Conservation (phyloP, 2,113 vertebrate genomes). For the Oxyruncus cristatus region DNA sequence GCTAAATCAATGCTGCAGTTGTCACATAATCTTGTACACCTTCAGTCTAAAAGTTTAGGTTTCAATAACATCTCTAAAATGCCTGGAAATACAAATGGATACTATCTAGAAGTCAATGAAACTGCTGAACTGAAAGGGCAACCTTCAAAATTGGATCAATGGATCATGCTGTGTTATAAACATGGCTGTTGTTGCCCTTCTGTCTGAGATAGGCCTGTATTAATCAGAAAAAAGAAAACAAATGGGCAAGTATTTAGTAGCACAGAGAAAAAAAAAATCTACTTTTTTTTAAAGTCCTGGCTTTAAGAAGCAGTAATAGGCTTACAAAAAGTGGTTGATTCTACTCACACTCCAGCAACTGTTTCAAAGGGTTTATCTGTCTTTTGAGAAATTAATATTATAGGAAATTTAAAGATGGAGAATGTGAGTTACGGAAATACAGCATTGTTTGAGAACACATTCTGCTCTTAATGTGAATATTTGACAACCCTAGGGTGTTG, state of each 20-base stretch:
- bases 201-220: background rate
- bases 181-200: background rate
- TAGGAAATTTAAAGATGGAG: background rate
- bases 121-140: slow-evolving; percentile 45
- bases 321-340: background rate
- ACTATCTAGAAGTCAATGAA: slow-evolving; percentile 44
- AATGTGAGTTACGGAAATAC: background rate
- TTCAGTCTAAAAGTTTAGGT: background rate
- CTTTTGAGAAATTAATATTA: background rate
- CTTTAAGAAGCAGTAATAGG: background rate
- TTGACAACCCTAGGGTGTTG: background rate
- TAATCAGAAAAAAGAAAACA: slow-evolving; percentile 5
- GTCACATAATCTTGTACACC: background rate
- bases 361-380: background rate
- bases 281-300: background rate
- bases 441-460: background rate
- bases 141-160: slow-evolving; percentile 19
- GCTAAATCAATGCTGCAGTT: background rate
- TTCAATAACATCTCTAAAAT: background rate
- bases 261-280: background rate
- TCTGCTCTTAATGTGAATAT: background rate
- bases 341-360: background rate
- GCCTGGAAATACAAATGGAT: slow-evolving; percentile 41
- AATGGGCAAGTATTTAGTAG: background rate
- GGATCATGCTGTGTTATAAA: background rate